These are phyloP conservation scores for Danio kyathit DNA, from an alignment of 2,797 vertebrate genomes.

Conservation along the genomic window DNA sequence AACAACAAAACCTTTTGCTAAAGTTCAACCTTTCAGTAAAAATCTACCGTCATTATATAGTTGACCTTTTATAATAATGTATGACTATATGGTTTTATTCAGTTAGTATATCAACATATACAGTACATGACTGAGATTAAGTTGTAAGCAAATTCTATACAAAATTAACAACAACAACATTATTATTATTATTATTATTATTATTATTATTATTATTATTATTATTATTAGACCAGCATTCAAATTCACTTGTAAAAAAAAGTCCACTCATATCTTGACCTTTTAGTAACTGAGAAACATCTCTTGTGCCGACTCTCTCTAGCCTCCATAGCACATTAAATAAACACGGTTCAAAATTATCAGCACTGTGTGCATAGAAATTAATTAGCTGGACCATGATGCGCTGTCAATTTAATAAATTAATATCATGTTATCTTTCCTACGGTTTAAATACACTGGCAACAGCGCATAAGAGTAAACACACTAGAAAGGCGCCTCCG, in stretches of 20 bases:
- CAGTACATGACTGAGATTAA: too few relatives aligned
- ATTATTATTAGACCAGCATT: neutral
- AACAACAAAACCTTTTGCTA: neutral
- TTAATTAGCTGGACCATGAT: slow-evolving; percentile 22
- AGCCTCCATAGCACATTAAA: slow-evolving; percentile 11
- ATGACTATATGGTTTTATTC: neutral
- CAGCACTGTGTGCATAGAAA: neutral
- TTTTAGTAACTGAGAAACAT: neutral
- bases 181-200: too few relatives aligned
- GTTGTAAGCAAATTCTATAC: too few relatives aligned
- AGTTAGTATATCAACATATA: too few relatives aligned
- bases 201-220: too few relatives aligned
- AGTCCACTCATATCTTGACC: neutral
- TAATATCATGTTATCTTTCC: slow-evolving; percentile 8
- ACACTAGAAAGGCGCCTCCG: slow-evolving; percentile 68
- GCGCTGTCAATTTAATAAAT: neutral
- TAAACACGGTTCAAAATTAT: slow-evolving; percentile 18
- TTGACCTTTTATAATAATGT: neutral
- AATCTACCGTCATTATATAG: slow-evolving; percentile 2
- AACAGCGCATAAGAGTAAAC: slow-evolving; percentile 56
- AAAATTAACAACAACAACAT: too few relatives aligned
- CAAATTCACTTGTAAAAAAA: neutral
- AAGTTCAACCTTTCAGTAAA: slow-evolving; percentile 5
- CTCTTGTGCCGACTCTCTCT: neutral
- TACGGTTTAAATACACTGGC: slow-evolving; percentile 14